A percentile compares a stretch with the other conserved stretches of the same genome.
Evolutionary conservation across 1,140 invertebrate genomes (phyloP).

Genomic region (Cydia strobilella): DNA sequence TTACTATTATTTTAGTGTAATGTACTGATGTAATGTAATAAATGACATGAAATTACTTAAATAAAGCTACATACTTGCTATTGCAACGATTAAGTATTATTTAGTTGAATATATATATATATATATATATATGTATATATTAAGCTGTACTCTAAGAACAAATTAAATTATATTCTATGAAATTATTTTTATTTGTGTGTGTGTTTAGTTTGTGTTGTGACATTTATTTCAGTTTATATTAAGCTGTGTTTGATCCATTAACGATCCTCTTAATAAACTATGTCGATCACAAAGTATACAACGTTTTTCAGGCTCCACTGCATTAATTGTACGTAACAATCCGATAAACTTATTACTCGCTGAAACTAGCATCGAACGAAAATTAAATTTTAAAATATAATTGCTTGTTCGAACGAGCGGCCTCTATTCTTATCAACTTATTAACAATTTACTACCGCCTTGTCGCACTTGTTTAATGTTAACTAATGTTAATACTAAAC

Average conservation of each 20-base stretch:
- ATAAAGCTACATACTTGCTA: no score
- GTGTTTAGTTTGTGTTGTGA: no score
- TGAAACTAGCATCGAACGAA: neutral
- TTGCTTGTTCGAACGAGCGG: neutral
- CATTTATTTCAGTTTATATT: no score
- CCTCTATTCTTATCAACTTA: neutral
- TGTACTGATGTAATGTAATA: neutral
- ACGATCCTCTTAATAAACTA: neutral
- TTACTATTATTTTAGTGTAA: neutral
- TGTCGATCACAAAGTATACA: neutral
- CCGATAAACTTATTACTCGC: neutral
- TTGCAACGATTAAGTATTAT: no score
- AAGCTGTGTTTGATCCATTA: no score
- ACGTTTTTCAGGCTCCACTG: neutral
- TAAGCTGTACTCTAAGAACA: no score
- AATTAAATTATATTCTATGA: no score
- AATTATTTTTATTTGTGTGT: no score
- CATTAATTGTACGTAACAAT: neutral
- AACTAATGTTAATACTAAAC: no score
- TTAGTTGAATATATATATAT: no score
- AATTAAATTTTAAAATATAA: constrained; percentile 6
- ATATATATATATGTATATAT: no score
- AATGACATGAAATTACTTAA: no score
- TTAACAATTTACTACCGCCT: neutral
- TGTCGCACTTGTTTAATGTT: neutral